Base-by-base conservation (phyloP, 2,113 vertebrate species). In the Sapayoa aenigma region DNA sequence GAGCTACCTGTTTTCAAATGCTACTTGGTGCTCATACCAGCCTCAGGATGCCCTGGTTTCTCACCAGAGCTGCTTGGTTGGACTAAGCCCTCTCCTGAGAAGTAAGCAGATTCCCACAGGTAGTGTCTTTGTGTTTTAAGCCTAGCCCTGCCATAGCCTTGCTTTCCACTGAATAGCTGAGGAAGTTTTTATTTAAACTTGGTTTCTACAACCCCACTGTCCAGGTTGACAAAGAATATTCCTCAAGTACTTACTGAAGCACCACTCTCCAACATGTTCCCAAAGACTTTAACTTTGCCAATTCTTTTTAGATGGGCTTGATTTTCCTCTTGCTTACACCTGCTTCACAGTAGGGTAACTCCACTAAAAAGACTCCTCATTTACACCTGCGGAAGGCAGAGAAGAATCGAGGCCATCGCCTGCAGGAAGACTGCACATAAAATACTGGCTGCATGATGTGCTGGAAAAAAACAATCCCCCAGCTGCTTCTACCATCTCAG, bases 281-380 rank as follows among this genome's bases (percentile, higher is more conserved):
- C 83, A 93, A 71, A 91, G 68, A 91, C 76, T 84, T 95, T 82
- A 89, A 84, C 91, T 94, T 88, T 92, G 92, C 90, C 89, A 93
- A 35, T 95, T 88, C 75, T 86, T 82, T 95, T 89, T 47, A 77
- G 71, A 78, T 50, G 72, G 71, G 49, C 74, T 95, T 90, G 89
- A 94, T 94, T 97, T 95, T 95, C 67, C 60, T 95, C 83, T 94
- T 30, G 3, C 83, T 94, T 88, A 93, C 93, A 96, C 94, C 95
- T 96, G 92, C 90, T 95, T 96, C 87, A 87, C 94, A 94, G 87
- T 56, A 94, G 93, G 94, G 52, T 79, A 89, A 89, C 41, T 84
- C 74, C 47, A 60, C 47, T 89, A 81, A 76, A 84, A 95, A 87
- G 73, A 25, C 19, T 92, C 65, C 62, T 93, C 73, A 87, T 93